phyloP scores from a whole-genome alignment of 1,140 invertebrate genomes.

The Rhagoletis zephyria region DNA sequence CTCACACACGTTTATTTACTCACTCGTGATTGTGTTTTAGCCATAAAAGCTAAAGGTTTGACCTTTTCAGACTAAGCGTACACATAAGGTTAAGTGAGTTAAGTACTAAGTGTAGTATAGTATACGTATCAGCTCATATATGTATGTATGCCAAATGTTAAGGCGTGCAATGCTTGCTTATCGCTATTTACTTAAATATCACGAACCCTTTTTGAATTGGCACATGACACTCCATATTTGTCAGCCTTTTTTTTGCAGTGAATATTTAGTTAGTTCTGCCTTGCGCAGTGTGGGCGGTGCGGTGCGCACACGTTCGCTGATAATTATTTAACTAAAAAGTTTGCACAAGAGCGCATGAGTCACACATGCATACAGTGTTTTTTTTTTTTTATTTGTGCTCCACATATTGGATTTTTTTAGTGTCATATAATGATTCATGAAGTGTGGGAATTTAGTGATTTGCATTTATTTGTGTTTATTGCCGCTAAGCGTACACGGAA shows the following conservation, averaged over 20 bases:
- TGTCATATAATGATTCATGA: background rate
- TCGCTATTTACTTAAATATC: constrained; percentile 3
- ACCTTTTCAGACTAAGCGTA: background rate
- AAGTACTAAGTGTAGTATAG: background rate
- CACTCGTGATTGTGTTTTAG: constrained; percentile 14
- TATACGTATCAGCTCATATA: background rate
- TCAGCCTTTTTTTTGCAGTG: background rate
- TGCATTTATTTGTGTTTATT: background rate
- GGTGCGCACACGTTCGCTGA: constrained; percentile 8
- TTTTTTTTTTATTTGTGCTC: background rate
- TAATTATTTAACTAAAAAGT: background rate
- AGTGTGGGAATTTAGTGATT: background rate
- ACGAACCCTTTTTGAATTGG: background rate
- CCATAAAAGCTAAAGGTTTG: background rate
- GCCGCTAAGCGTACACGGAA: too few species aligned
- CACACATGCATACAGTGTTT: background rate
- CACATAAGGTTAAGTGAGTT: background rate
- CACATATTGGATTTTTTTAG: background rate
- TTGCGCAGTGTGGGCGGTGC: constrained; percentile 6
- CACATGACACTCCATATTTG: constrained; percentile 28
- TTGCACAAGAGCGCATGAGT: background rate
- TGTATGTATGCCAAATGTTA: background rate
- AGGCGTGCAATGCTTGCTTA: background rate
- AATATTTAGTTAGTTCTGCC: background rate
- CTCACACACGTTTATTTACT: background rate